A percentile compares a stretch with the other conserved stretches of the same genome.
phyloP scores from a whole-genome alignment of 2,888 invertebrate genomes.

The Agrochola circellaris region DNA sequence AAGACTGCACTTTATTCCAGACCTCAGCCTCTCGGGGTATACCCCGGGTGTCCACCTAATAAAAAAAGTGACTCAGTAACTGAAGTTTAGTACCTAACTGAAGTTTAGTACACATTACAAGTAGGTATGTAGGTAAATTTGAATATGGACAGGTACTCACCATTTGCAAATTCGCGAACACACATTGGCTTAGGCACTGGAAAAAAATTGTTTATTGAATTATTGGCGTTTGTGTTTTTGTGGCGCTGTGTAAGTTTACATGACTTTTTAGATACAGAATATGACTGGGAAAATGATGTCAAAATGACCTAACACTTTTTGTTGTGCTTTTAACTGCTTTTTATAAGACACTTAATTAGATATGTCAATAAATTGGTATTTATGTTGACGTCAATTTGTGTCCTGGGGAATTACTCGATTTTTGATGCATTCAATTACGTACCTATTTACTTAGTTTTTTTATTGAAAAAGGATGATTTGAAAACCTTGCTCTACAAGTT shows the following conservation, averaged over 20 bases:
- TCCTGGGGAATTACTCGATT: not conserved
- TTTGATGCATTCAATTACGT: not conserved
- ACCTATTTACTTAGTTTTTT: not conserved
- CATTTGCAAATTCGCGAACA: conserved; percentile 88
- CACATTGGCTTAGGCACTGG: conserved; percentile 89
- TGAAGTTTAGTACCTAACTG: not conserved
- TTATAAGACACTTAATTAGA: too few species aligned
- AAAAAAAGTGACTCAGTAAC: conserved; percentile 6
- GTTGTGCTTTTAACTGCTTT: too few species aligned
- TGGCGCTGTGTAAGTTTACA: not conserved
- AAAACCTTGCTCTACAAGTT: not conserved
- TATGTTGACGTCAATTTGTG: not conserved
- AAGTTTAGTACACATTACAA: not conserved
- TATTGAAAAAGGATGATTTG: conserved; percentile 14
- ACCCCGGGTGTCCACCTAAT: conserved; percentile 85
- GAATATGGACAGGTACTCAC: conserved; percentile 74
- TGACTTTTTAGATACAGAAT: not conserved
- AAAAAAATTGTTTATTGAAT: conserved; percentile 62
- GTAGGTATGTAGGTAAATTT: not conserved
- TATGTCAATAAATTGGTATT: too few species aligned
- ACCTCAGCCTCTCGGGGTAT: conserved; percentile 86
- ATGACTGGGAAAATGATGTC: not conserved
- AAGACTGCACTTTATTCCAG: conserved; percentile 83
- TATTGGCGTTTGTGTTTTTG: conserved; percentile 12
- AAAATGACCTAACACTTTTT: not conserved